A percentile compares a stretch with the other conserved stretches of the same genome.
These are phyloP conservation scores for Bos indicus DNA, from an alignment of 2,113 vertebrate genomes.

Conservation along the genomic window DNA sequence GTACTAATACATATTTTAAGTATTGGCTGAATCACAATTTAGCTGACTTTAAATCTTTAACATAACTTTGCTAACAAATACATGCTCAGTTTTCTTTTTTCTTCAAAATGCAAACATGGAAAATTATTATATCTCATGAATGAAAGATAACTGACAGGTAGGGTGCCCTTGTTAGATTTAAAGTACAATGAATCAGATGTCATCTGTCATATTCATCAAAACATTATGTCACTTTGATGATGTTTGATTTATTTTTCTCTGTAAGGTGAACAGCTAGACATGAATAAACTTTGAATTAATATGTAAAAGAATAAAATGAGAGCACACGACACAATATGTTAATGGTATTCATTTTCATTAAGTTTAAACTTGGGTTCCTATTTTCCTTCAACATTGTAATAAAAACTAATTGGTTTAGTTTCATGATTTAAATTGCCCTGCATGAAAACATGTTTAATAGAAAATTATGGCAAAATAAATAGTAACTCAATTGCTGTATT, in stretches of 20 bases:
- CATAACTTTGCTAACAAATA: background rate
- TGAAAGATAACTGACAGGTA: conserved; percentile 29
- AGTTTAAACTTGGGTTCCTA: background rate
- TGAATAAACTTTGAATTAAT: conserved; percentile 43
- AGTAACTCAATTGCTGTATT: background rate
- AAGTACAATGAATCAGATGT: conserved; percentile 16
- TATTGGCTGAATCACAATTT: background rate
- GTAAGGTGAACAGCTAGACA: background rate
- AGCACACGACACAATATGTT: background rate
- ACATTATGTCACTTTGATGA: conserved; percentile 24
- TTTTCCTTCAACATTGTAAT: conserved; percentile 27
- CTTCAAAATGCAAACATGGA: background rate
- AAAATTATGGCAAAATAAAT: background rate
- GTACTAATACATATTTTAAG: conserved; percentile 25
- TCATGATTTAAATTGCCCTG: background rate
- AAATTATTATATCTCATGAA: conserved; percentile 24
- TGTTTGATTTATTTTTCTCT: conserved; percentile 47
- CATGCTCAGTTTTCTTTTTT: background rate
- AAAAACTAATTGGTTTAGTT: conserved; percentile 32
- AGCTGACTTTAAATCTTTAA: background rate
- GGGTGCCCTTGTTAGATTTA: conserved; percentile 16
- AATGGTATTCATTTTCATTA: conserved; percentile 4
- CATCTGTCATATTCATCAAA: conserved; percentile 22
- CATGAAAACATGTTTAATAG: background rate
- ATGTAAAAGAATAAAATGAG: background rate